phyloP scores from a whole-genome alignment of 2,113 vertebrate species.

The Pica pica region DNA sequence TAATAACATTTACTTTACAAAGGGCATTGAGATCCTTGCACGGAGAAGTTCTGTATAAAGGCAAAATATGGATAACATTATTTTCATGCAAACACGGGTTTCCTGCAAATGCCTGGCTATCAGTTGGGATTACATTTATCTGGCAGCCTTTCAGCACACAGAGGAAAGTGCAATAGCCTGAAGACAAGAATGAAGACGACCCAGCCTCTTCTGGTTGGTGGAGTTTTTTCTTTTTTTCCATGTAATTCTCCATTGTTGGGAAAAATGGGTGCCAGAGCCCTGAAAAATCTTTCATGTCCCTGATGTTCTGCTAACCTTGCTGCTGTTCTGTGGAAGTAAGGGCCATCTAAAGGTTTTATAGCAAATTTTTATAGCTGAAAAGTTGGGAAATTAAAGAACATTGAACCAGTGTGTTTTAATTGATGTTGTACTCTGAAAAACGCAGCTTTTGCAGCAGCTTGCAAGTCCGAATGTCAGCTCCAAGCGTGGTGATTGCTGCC shows the following conservation, averaged over 20 bases:
- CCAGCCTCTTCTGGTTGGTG: neutral
- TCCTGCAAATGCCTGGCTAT: conserved; percentile 17
- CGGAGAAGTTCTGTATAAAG: neutral
- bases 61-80: conserved; percentile 10
- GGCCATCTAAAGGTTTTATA: neutral
- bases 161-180: conserved; percentile 37
- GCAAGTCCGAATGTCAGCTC: neutral
- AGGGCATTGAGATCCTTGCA: neutral
- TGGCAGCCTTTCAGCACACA: conserved; percentile 28
- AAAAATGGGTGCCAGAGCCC: neutral
- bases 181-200: conserved; percentile 13
- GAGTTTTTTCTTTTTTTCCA: neutral
- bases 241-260: neutral
- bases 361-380: neutral
- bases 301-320: neutral
- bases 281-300: neutral
- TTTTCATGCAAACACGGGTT: neutral
- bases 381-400: neutral
- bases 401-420: neutral
- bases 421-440: neutral
- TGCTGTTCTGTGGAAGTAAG: neutral
- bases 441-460: neutral
- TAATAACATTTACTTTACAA: neutral
- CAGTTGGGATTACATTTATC: conserved; percentile 35
- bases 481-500: neutral